Evolutionary conservation across 2,797 vertebrate species (phyloP), one percentile per base, ranked within the genome.

Genomic region (Chrysocyon brachyurus): DNA sequence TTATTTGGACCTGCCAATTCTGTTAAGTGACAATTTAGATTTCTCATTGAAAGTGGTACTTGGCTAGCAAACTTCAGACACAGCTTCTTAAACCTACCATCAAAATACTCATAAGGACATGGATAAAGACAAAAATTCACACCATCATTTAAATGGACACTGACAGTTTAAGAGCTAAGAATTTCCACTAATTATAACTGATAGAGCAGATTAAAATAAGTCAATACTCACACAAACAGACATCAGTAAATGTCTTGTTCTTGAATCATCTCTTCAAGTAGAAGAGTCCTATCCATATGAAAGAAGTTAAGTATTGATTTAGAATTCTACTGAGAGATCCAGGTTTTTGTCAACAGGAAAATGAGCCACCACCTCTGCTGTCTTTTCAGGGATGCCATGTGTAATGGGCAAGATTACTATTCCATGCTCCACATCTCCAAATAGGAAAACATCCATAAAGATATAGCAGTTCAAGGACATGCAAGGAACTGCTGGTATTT

Each of bases 31-130:
- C 2, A 31, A 40, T 1, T 87, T 68, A 26, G 4, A 72, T 5
- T 86, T 96, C 52, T 87, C 82, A 63, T 85, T 91, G 88, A 70
- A 91, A 68, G 17, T 64, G 68, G 7, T 12, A 79, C 26, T 70
- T 24, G 0, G 75, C 31, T 70, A 83, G 54, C 54, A 79, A 91
- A 21, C 78, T 91, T 63, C 40, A 86, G 28, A 93, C 9, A 54
- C 7, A 46, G 10, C 6, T 26, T 85, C 16, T 73, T 88, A 85
- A 87, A 63, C 7, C 77, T 87, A 52, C 19, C 17, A 75, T 2
- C 31, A 92, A 52, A 56, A 33, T 54, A 87, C 16, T 78, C 46
- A 1, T 33, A 24, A 68, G 46, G 33, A 63, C 0, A 46, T 15
- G 10, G 5, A 36, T 72, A 87, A 87, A 73, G 56, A 96, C 5